Base-by-base conservation (phyloP, 1,140 invertebrate genomes). In the Drosophila sp. region DNA sequence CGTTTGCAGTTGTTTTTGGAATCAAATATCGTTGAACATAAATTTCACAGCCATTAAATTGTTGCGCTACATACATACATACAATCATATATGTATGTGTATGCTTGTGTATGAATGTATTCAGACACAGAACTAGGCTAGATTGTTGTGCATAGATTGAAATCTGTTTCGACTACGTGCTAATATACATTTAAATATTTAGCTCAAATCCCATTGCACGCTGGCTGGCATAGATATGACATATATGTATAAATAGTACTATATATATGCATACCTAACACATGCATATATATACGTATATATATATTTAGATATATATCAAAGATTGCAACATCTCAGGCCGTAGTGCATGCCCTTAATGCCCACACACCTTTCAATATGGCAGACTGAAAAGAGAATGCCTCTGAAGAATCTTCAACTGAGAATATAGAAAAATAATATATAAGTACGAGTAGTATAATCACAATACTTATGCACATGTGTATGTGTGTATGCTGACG, bases 21-120 rank as follows among this genome's bases (percentile, higher is more conserved):
- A 87, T 87, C 82, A 87, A 87, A 87, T 87, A 87, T 87, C 82
- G 82, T 73, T 59, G 79, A 89, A 78, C 83, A 87, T 89, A 89
- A 87, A 89, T 89, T 86, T 89, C 83, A 58, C 69, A 86, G 70
- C 82, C 71, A 86, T 86, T 81, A 78, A 84, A 73, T 77, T 76
- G 66, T 57, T 43, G 56, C 50, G 16, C 14, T 34, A 69, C 48
- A 64, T 8, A 57, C 16, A 65, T 34, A 62, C 29, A 64, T 58
- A 45, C n/a, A n/a, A n/a, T n/a, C 25, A 58, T 40, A 50, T n/a
- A 58, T 59, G 51, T 45, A 43, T 69, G 46, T 41, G 48, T 61
- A 64, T 69, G 61, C 56, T 32, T 21, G 32, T 50, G 16, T 62
- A 50, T 38, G n/a, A n/a, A 57, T 72, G 54, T 53, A 59, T 67